A percentile compares a stretch with the other conserved stretches of the same genome.
Conservation (phyloP, 2,888 invertebrate genomes). For the Spisula solida region DNA sequence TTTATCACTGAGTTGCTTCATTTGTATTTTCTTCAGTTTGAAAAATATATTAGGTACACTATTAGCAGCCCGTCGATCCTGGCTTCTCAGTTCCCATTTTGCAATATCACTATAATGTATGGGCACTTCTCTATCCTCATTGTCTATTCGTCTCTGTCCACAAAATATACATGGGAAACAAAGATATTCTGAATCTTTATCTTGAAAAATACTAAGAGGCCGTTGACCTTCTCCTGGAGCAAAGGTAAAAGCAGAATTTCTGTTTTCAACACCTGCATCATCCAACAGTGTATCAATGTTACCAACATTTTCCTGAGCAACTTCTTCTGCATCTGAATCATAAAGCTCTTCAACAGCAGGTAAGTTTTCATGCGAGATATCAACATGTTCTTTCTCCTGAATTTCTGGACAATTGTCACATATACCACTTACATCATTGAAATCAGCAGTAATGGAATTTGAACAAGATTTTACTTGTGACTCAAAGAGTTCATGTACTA, state of each 20-base stretch:
- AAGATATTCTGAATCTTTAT: conserved; percentile 53
- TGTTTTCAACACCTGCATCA: conserved; percentile 53
- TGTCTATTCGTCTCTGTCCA: conserved; percentile 53
- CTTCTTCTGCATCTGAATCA: conserved; percentile 56
- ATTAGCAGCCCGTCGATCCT: conserved; percentile 52
- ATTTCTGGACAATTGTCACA: no score
- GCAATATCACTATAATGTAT: conserved; percentile 65
- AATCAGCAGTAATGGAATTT: no score
- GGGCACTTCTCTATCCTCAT: conserved; percentile 45
- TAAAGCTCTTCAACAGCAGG: not conserved
- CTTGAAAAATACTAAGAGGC: conserved; percentile 70
- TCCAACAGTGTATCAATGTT: conserved; percentile 57
- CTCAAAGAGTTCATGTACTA: conserved; percentile 40
- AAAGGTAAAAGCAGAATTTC: conserved; percentile 55
- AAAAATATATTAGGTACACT: conserved; percentile 66
- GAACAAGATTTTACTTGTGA: not conserved
- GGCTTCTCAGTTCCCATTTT: conserved; percentile 61
- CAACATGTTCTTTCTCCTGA: no score
- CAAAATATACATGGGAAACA: conserved; percentile 67
- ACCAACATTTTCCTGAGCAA: conserved; percentile 54
- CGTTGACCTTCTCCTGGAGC: conserved; percentile 67
- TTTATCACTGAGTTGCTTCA: conserved; percentile 65
- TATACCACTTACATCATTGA: no score
- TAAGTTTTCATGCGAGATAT: conserved; percentile 26
- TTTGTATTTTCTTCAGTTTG: conserved; percentile 56